phyloP scores from a whole-genome alignment of 2,113 vertebrate species.

The Anarrhichthys ocellatus region DNA sequence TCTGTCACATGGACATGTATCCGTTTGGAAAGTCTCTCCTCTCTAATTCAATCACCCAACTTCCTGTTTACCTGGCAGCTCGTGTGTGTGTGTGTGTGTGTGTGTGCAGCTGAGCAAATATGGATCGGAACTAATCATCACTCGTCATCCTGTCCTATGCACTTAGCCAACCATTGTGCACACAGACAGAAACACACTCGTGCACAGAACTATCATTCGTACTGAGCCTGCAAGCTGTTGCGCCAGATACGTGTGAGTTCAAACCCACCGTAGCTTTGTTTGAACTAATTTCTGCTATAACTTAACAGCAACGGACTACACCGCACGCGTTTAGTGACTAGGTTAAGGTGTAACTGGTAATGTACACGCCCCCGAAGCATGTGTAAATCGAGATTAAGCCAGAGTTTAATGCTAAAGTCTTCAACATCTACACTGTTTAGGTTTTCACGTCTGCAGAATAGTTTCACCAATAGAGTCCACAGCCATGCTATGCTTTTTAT shows the following conservation, averaged over 20 bases:
- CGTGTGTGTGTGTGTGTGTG: slow-evolving; percentile 21
- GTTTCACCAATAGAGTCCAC: not conserved
- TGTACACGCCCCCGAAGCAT: not conserved
- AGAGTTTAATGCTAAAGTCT: not conserved
- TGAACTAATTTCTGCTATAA: not conserved
- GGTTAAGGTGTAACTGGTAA: not conserved
- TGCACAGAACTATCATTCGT: not conserved
- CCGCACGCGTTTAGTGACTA: not conserved
- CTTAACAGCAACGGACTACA: not conserved
- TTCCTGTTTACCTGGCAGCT: slow-evolving; percentile 73
- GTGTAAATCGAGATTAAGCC: not conserved
- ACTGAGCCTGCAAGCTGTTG: not conserved
- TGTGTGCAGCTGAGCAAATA: slow-evolving; percentile 71
- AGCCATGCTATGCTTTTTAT: not conserved
- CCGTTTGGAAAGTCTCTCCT: slow-evolving; percentile 50
- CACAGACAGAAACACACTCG: slow-evolving; percentile 23
- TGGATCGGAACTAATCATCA: slow-evolving; percentile 65
- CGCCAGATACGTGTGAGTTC: not conserved
- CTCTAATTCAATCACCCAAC: slow-evolving; percentile 64
- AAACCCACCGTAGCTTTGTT: no score
- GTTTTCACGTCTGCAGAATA: not conserved
- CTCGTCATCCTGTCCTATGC: slow-evolving; percentile 57
- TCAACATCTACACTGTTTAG: not conserved
- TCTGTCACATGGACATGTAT: slow-evolving; percentile 32
- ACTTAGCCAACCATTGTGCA: slow-evolving; percentile 34